Base-by-base conservation (phyloP, 2,888 invertebrate species). In the Agrilus cyanescens region DNA sequence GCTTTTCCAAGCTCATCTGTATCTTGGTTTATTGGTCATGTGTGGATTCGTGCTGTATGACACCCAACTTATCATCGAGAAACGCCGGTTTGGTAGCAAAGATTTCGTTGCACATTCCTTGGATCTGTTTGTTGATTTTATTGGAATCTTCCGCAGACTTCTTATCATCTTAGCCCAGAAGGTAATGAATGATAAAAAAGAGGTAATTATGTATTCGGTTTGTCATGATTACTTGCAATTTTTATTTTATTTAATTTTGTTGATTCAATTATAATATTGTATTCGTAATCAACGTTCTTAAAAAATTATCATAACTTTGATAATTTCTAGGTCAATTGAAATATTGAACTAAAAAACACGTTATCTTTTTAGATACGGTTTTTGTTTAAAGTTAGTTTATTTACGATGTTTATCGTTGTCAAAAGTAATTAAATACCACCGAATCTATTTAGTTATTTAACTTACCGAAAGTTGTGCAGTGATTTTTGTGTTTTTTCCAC, bases 31-130 rank as follows among this genome's bases (percentile, higher is more conserved):
- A 40, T 72, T 82, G 53, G 73, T 93, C 35, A 91, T 96, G 86
- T 94, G 93, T 61, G 93, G 85, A 44, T 97, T 96, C 68, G 82
- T 98, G 12, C 74, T 97, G 50, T 97, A 88, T 60, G 97, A 97
- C 67, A 98, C 97, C n/a, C 96, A 96, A 70, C 71, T 89, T 52
- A 95, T 96, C 53, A 83, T 96, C 57, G 94, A 94, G 68, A 95
- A 95, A 66, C 80, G 83, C 53, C 79, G 89, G 49, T 74, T 77
- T 68, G 95, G 96, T 46, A 93, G 80, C 72, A 86, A 84, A 63
- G 96, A 97, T 70, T 95, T 87, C 65, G 83, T 97, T 51, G 76
- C 80, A 65, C 95, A 96, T 67, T 83, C 91, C 12, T 74, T 97
- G 53, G 90, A 94, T 61, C 73, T 97, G 50, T 96, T 97, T 75